Evolutionary conservation across 2,888 invertebrate species (phyloP), one percentile per base, ranked within the genome.

Genomic region (Apamea crenata): DNA sequence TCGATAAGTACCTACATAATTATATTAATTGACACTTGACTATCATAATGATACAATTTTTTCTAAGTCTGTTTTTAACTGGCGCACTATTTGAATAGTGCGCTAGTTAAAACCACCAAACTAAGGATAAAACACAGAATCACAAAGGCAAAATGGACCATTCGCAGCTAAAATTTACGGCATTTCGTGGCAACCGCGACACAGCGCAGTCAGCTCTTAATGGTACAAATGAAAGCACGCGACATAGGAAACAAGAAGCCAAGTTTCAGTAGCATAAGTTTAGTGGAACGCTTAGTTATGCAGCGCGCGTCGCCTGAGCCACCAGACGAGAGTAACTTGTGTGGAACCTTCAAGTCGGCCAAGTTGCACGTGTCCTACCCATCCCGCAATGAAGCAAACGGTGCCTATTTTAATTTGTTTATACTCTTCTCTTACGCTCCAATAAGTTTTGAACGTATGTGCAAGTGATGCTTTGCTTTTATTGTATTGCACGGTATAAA

Each of bases 261-360:
- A 92, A 93, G 91, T 93, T 93, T 71, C 89, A 88, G 87, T 87
- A 83, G 90, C 90, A 82, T 89, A 92, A 93, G 93, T 93, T 93
- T 90, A 90, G 90, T 90, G 78, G 83, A 89, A 85, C 88, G 90
- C 90, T 93, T 93, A 93, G 94, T 93, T 93, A 94, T 94, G 93
- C 93, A 90, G 87, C 83, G 81, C 89, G 88, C 81, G 84, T 77
- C 82, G 86, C 86, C 86, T 89, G 88, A 86, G 88, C 87, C 87
- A 88, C 47, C 87, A 88, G 88, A 88, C 87, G 89, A 90, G 36
- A 12, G 90, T 90, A 91, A 92, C 91, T 93, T 91, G 89, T 87
- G 89, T 91, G 88, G 89, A 91, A 81, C 85, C 87, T 85, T 85
- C 83, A 88, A 91, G 91, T 92, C 88, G 83, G 82, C 83, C 84